Base-by-base conservation (phyloP, 2,797 vertebrate genomes). In the Malacoraja senta region DNA sequence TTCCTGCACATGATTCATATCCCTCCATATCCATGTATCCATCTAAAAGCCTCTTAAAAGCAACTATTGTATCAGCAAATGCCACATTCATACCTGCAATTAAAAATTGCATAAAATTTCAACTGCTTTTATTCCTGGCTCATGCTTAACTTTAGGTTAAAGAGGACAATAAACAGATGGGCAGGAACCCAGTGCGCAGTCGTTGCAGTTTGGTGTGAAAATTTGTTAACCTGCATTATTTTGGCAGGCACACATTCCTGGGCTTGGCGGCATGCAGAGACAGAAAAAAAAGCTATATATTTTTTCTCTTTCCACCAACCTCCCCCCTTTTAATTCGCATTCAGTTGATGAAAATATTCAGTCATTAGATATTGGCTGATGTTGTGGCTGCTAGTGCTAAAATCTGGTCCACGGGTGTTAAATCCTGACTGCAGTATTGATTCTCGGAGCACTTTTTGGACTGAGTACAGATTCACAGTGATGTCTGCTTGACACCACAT, bases 401-500 rank as follows among this genome's bases (percentile, higher is more conserved):
- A 93, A 88, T 58, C 35, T 32, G 93, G 93, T 91, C 68, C 80
- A 93, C 72, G 29, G 17, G 91, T 93, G 94, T 93, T 79, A 94
- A 79, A 93, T 77, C 29, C 91, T 93, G 92, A 88, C 93, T 24
- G 53, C 71, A 78, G 78, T 90, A 93, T 93, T 93, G 93, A 93
- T 83, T 93, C 76, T 24, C 63, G 92, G 93, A 93, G 58, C 93
- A 93, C 93, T 72, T 94, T 10, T 94, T 91, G 95, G 94, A 95
- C 77, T 0, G 13, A n/a, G 93, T 65, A 92, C 94, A 93, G 94
- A 84, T 13, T 93, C 24, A 86, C 93, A 93, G 93, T 93, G 93
- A 88, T 93, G 94, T 78, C 95, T 94, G 94, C 79, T 94, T 93
- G 95, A 95, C 94, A 93, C 95, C 94, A 72, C 93, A 93, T 4